Conservation (phyloP, 2,797 vertebrate genomes). For the Manis crassicaudata region DNA sequence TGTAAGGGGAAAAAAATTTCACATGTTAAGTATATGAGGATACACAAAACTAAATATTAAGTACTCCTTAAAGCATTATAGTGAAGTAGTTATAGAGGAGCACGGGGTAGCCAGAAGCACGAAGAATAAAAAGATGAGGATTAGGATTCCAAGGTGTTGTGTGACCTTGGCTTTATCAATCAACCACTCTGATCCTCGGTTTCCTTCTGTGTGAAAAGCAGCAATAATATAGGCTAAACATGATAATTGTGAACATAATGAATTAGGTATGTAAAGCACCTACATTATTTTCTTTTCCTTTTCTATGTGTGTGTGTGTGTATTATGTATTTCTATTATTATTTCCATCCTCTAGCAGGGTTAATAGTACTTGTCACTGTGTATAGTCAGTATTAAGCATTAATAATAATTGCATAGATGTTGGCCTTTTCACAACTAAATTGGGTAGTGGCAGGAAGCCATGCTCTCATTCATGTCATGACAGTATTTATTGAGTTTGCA, state of each 20-base stretch:
- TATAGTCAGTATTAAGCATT: not conserved
- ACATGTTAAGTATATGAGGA: not conserved
- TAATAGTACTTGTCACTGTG: not conserved
- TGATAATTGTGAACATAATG: not conserved
- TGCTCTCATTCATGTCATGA: not conserved
- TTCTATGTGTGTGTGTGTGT: rapidly evolving
- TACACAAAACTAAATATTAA: not conserved
- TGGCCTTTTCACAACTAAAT: not conserved
- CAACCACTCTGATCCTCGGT: not conserved
- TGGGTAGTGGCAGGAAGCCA: not conserved
- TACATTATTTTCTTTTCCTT: not conserved
- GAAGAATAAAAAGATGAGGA: not conserved
- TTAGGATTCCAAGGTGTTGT: not conserved
- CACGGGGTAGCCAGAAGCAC: not conserved
- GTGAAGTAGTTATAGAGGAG: not conserved
- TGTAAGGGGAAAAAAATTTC: not conserved
- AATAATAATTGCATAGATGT: not conserved
- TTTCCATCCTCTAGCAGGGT: not conserved
- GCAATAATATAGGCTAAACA: not conserved
- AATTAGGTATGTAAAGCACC: not conserved
- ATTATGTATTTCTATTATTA: not conserved
- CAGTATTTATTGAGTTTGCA: not conserved
- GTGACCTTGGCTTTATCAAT: not conserved
- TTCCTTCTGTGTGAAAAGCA: not conserved
- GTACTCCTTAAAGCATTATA: not conserved